Conservation (phyloP, 1,140 invertebrate species). For the Brachionus calyciflorus region DNA sequence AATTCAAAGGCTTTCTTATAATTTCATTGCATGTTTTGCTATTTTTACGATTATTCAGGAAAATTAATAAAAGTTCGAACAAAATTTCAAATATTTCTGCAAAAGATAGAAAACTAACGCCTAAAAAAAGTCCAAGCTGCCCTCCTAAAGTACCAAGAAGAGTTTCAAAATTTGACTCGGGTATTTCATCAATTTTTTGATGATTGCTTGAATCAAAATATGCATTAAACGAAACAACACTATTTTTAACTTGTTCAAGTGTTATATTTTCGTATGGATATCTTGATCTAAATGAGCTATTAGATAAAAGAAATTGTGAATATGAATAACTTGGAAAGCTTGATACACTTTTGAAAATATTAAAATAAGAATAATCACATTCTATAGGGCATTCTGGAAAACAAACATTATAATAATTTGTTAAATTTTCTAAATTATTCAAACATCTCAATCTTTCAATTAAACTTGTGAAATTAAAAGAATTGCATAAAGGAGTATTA, state of each 20-base stretch:
- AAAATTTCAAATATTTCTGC: slow-evolving; percentile 37
- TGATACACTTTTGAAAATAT: not conserved
- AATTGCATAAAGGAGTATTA: not conserved
- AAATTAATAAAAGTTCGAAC: not conserved
- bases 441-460: not conserved
- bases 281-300: no score
- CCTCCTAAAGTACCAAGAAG: slow-evolving; percentile 24
- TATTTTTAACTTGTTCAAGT: not conserved
- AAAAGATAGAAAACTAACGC: slow-evolving; percentile 21
- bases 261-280: not conserved
- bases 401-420: not conserved
- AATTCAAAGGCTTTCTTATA: no score
- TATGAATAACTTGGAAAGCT: slow-evolving; percentile 19
- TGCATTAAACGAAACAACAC: slow-evolving; percentile 13
- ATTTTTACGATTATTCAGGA: not conserved
- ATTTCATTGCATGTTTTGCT: no score
- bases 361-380: not conserved
- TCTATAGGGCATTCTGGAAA: slow-evolving; percentile 24
- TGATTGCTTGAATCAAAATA: no score
- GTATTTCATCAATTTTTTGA: slow-evolving; percentile 24
- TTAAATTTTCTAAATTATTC: not conserved
- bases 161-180: not conserved
- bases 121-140: slow-evolving; percentile 34
- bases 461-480: not conserved
- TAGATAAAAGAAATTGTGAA: not conserved